Percentiles rank a stretch among this genome's conserved stretches.
Evolutionary conservation across 2,888 invertebrate genomes (phyloP).

Genomic region (Philereme transversata): DNA sequence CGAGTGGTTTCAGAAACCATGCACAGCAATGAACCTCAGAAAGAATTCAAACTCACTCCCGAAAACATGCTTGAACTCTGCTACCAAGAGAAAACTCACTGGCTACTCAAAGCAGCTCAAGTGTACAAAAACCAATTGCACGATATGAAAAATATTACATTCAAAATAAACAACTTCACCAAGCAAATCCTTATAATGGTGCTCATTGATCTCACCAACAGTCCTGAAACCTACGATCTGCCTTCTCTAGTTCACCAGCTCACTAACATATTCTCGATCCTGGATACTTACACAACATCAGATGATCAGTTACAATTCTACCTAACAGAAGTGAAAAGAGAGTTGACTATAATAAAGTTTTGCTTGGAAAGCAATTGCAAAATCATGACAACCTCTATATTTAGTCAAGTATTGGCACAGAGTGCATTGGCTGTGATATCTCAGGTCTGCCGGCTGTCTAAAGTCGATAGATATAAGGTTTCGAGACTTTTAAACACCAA

Average conservation of each 20-base stretch:
- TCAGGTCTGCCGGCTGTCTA: slow-evolving; percentile 77
- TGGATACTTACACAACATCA: slow-evolving; percentile 70
- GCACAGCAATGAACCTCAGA: slow-evolving; percentile 70
- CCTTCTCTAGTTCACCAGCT: slow-evolving; percentile 73
- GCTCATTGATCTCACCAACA: slow-evolving; percentile 77
- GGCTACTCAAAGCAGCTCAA: slow-evolving; percentile 76
- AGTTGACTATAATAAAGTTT: slow-evolving; percentile 76
- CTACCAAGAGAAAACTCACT: slow-evolving; percentile 76
- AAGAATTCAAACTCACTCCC: slow-evolving; percentile 74
- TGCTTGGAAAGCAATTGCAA: slow-evolving; percentile 79
- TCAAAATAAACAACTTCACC: slow-evolving; percentile 78
- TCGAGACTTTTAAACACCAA: slow-evolving; percentile 74
- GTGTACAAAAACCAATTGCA: slow-evolving; percentile 73
- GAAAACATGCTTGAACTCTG: slow-evolving; percentile 80
- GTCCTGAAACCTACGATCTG: slow-evolving; percentile 74
- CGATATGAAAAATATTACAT: slow-evolving; percentile 76
- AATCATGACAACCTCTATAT: slow-evolving; percentile 78
- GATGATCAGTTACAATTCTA: slow-evolving; percentile 77
- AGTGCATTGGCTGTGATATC: slow-evolving; percentile 79
- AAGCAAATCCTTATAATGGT: slow-evolving; percentile 80
- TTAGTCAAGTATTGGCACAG: slow-evolving; percentile 72
- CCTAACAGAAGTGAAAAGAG: slow-evolving; percentile 77
- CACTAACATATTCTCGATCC: slow-evolving; percentile 76
- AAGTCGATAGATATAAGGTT: slow-evolving; percentile 79
- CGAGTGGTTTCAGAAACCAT: slow-evolving; percentile 62